Evolutionary conservation across 2,888 invertebrate species (phyloP), one percentile per base, ranked within the genome.

Genomic region (Cheilosia vulpina): DNA sequence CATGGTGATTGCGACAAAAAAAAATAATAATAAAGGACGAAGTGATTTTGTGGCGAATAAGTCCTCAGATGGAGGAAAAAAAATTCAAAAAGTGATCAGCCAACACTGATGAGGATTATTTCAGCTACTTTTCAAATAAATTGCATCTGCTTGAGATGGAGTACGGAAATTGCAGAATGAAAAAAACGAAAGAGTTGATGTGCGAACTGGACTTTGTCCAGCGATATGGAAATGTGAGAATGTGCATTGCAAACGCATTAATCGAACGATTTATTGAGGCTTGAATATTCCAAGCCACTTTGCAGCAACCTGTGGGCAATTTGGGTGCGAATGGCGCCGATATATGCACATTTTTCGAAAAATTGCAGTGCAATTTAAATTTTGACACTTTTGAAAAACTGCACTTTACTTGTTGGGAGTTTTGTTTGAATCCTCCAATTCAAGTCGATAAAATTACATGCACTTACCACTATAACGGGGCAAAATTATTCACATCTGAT

Each of bases 111-210:
- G 41, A 75, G 75, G 75, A 75, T 75, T 75, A 75, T 27, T 63
- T 62, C 72, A 62, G 72, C 41, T 34, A 34, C 13, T 15, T 13
- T 52, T 21, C 47, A 7, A 21, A 2, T 38, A 13, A 17, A 34
- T 38, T 38, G 17, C 17, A 55, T 11, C 38, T 13, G 1, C 11
- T 34, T 34, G 3, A 34, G 34, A 3, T 11, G 34, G 27, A 27
- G 6, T 9, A 9, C 38, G 38, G 38, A 38, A 38, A 38, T 66
- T 66, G 11, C 11, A 52, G 13, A 21, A 19, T 2, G 15, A 38
- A 43, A 31, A 1, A 69, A 57, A 75, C 55, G 6, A 81, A 82
- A 82, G 83, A 84, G 69, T 21, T 69, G 78, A 43, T 3, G 4
- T 58, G 58, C 73, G 41, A 69, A 65, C 72, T 71, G 5, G 17